Conservation (phyloP, 2,113 vertebrate genomes). For the Galbula dea region DNA sequence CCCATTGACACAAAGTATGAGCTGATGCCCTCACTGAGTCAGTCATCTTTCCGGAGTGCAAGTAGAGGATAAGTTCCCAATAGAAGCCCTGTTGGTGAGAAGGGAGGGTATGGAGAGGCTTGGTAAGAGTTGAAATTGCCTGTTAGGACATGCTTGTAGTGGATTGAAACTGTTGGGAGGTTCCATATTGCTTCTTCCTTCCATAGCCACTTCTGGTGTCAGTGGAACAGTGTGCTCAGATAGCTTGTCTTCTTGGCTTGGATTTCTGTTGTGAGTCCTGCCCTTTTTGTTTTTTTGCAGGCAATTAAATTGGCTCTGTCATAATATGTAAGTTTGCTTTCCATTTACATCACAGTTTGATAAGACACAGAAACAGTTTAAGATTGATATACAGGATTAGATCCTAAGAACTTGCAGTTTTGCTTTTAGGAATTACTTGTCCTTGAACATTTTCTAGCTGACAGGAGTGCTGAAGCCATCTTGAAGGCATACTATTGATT, state of each 20-base stretch:
- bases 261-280: not conserved
- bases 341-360: not conserved
- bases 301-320: not conserved
- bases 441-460: not conserved
- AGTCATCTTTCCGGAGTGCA: not conserved
- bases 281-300: not conserved
- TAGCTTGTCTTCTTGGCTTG: not conserved
- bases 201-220: rapidly evolving
- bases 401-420: not conserved
- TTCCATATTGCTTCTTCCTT: rapidly evolving
- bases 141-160: not conserved
- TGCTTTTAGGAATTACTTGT: not conserved
- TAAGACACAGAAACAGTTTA: not conserved
- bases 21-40: not conserved
- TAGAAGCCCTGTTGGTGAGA: not conserved
- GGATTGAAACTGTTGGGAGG: not conserved
- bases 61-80: not conserved
- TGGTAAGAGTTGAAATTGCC: not conserved
- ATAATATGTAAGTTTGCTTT: not conserved
- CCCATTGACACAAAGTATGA: not conserved
- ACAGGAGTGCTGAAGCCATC: not conserved
- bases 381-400: not conserved
- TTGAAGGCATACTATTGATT: not conserved
- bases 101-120: not conserved
- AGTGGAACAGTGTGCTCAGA: not conserved